Conservation (phyloP, 2,113 vertebrate species). For the Osmerus mordax region DNA sequence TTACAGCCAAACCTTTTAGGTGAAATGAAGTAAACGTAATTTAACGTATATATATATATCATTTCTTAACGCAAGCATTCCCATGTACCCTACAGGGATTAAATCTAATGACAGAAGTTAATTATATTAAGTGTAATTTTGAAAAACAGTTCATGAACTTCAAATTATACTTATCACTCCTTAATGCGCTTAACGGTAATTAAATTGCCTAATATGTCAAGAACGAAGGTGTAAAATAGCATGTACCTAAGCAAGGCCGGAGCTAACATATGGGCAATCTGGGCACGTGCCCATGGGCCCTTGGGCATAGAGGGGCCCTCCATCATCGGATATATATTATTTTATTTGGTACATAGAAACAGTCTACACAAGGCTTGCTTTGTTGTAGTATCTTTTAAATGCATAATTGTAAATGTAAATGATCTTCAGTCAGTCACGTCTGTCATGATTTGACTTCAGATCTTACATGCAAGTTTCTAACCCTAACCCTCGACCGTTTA, state of each 20-base stretch:
- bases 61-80: conserved; percentile 71
- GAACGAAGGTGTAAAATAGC: conserved; percentile 56
- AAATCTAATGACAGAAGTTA: conserved; percentile 80
- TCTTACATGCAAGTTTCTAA: no score
- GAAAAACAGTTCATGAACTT: conserved; percentile 82
- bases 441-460: no score
- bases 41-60: conserved; percentile 61
- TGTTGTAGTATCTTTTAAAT: no score
- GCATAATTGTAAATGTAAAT: no score
- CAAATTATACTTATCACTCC: conserved; percentile 81
- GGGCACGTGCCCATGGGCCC: no score
- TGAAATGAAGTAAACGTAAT: conserved; percentile 55
- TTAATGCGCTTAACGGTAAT: conserved; percentile 79
- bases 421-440: no score
- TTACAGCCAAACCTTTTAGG: conserved; percentile 57
- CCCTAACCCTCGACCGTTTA: no score
- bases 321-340: no score
- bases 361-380: no score
- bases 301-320: no score
- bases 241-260: conserved; percentile 42
- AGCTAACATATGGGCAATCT: no score
- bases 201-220: conserved; percentile 74
- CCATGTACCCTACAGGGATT: conserved; percentile 75
- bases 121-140: conserved; percentile 85
- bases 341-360: no score